Evolutionary conservation across 2,888 invertebrate species (phyloP), one percentile per base, ranked within the genome.

Genomic region (Hecatera dysodea): DNA sequence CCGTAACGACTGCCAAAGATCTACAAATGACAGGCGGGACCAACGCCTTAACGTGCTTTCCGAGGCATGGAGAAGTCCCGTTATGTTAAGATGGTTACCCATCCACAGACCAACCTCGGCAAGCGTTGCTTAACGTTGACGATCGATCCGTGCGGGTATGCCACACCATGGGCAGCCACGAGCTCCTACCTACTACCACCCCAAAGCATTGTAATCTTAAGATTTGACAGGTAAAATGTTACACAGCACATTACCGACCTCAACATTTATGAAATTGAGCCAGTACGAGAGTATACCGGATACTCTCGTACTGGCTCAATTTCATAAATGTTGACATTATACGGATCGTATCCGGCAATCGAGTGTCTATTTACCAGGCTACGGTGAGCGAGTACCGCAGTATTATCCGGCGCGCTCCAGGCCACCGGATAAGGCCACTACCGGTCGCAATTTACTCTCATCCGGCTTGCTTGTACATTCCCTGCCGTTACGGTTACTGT

Each of bases 241-340:
- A 33, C 53, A 24, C n/a, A 24, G 8, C 27, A 17, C 15, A 17
- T 6, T 19, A 6, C 19, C 17, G 3, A 48, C 42, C 36, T 29
- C 15, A 56, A 53, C 53, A n/a, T n/a, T n/a, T n/a, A n/a, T n/a
- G n/a, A n/a, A n/a, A n/a, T n/a, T n/a, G n/a, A n/a, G n/a, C n/a
- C n/a, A n/a, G n/a, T n/a, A n/a, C n/a, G n/a, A n/a, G n/a, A n/a
- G n/a, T n/a, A n/a, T n/a, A n/a, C 9, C 5, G 19, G 8, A 53
- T 36, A 52, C 24, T 33, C 53, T 29, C 42, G 50, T 39, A 44
- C 50, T 33, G 44, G 24, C 39, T 63, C 78, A 75, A 77, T 77
- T 63, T 52, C 50, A 71, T 46, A 57, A 75, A 77, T 57, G 72
- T 77, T 75, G 63, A 77, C 39, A 52, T 71, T 77, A 70, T 78